These are phyloP conservation scores for Drosophila sproati DNA, from an alignment of 1,140 invertebrate species.

Conservation along the genomic window DNA sequence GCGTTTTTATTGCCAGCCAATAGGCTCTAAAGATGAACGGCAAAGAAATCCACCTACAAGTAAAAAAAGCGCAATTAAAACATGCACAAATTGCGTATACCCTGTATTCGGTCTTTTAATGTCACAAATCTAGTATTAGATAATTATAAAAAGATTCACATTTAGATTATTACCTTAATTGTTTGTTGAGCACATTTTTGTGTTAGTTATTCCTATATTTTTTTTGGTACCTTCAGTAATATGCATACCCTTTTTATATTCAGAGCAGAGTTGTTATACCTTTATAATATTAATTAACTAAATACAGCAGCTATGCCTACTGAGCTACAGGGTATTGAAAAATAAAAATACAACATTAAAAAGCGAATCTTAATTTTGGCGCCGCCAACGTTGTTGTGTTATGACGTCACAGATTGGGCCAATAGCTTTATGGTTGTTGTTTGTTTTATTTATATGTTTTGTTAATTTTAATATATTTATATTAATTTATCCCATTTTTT, in stretches of 20 bases:
- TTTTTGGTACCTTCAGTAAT: no score
- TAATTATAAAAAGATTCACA: no score
- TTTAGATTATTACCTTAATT: no score
- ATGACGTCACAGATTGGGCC: slow-evolving; percentile 52
- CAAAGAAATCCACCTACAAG: slow-evolving; percentile 4
- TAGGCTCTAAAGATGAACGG: slow-evolving; percentile 23
- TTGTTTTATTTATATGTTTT: slow-evolving; percentile 11
- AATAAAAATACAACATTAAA: slow-evolving; percentile 23
- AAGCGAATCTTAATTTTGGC: slow-evolving; percentile 49
- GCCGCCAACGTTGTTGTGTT: slow-evolving; percentile 24
- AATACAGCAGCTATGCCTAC: no score
- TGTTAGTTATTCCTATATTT: background rate
- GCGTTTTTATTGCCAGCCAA: slow-evolving; percentile 48
- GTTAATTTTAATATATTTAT: slow-evolving; percentile 59
- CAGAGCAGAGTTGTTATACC: no score
- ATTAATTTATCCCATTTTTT: slow-evolving; percentile 81
- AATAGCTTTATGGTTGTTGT: slow-evolving; percentile 18
- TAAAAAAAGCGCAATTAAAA: background rate
- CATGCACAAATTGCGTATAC: slow-evolving; percentile 1
- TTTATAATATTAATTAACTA: no score
- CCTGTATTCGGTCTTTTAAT: background rate
- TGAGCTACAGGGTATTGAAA: slow-evolving; percentile 1
- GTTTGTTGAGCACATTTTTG: background rate
- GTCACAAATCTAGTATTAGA: no score
- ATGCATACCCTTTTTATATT: slow-evolving; percentile 1